Conservation (phyloP, 2,797 vertebrate genomes). For the Periparus ater region DNA sequence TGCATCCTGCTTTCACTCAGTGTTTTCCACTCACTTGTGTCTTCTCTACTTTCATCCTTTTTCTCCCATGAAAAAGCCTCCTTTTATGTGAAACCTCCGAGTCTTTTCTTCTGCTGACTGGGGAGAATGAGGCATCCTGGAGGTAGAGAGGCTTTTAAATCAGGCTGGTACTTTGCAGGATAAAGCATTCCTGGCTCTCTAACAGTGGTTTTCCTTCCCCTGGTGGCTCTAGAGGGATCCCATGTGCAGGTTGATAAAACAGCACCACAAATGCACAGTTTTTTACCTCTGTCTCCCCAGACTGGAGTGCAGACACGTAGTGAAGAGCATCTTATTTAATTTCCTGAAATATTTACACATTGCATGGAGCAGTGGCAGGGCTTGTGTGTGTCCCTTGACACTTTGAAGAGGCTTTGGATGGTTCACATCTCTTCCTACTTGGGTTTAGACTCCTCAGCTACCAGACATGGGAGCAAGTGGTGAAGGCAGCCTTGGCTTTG, state of each 20-base stretch:
- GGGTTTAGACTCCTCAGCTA: background rate
- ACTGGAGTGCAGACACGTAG: background rate
- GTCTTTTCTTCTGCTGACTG: background rate
- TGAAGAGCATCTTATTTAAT: background rate
- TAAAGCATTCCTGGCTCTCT: background rate
- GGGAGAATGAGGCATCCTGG: background rate
- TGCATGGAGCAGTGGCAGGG: background rate
- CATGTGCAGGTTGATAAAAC: background rate
- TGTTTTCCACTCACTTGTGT: background rate
- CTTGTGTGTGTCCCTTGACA: background rate
- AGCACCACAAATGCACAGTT: fast-evolving
- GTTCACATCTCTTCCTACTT: background rate
- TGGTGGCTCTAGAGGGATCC: background rate
- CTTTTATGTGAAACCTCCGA: background rate
- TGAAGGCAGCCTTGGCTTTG: background rate
- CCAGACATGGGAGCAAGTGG: background rate
- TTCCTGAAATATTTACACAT: background rate
- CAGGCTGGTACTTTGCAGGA: background rate
- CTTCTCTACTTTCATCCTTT: background rate
- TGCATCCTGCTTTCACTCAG: background rate
- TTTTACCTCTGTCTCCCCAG: background rate
- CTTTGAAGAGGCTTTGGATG: background rate
- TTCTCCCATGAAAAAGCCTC: background rate
- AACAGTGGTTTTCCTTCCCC: background rate
- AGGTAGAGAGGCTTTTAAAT: conserved; percentile 12